These are phyloP conservation scores for Mycetomoellerius zeteki DNA, from an alignment of 1,140 invertebrate genomes.

Conservation along the genomic window DNA sequence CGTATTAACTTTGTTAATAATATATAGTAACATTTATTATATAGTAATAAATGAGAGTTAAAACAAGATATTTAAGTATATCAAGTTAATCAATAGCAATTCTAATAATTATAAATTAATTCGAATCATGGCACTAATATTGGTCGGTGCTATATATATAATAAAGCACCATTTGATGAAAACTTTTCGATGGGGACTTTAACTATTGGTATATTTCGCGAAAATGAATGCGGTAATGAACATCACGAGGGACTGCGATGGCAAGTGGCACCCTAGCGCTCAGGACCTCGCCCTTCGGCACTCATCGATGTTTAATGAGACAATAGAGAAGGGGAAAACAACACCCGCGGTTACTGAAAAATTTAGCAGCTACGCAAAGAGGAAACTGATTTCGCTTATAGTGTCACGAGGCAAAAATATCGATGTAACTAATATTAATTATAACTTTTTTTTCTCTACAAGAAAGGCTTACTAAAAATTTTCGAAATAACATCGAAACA, in stretches of 20 bases:
- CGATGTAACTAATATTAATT: neutral
- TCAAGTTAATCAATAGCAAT: neutral
- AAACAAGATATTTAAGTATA: neutral
- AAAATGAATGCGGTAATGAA: slow-evolving; percentile 62
- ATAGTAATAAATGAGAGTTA: neutral
- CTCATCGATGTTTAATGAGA: slow-evolving; percentile 72
- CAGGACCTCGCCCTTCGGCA: slow-evolving; percentile 58
- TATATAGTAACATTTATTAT: too few relatives aligned
- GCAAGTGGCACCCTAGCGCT: slow-evolving; percentile 47
- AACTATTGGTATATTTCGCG: slow-evolving; percentile 45
- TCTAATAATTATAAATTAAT: slow-evolving; percentile 13
- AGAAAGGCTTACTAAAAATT: neutral
- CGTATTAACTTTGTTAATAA: slow-evolving; percentile 3
- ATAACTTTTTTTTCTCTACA: neutral
- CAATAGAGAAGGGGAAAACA: slow-evolving; percentile 57
- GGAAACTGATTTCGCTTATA: slow-evolving; percentile 38
- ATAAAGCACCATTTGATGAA: neutral
- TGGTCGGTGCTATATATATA: neutral
- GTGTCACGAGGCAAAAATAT: neutral
- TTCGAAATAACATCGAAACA: too few relatives aligned
- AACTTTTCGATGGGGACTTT: neutral
- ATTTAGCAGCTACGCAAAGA: slow-evolving; percentile 44
- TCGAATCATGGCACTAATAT: neutral
- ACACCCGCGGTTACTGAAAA: slow-evolving; percentile 52
- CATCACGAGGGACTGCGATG: slow-evolving; percentile 50